Conservation (phyloP, 2,888 invertebrate species). For the Bellardia bayeri region DNA sequence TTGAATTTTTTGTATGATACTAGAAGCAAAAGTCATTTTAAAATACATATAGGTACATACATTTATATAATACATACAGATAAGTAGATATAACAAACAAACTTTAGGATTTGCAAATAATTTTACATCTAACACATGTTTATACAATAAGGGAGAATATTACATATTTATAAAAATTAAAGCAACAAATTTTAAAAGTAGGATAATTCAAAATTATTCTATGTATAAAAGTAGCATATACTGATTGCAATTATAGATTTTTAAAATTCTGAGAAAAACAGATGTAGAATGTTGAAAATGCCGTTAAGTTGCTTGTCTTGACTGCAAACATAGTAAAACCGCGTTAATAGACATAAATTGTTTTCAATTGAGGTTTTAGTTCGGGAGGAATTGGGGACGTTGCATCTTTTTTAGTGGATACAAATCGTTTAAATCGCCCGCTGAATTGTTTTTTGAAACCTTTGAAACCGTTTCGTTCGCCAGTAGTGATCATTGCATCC, state of each 20-base stretch:
- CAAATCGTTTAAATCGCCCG: constrained; percentile 93
- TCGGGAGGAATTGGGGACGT: constrained; percentile 94
- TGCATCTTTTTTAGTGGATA: constrained; percentile 93
- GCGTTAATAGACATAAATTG: constrained; percentile 91
- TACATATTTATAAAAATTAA: no score
- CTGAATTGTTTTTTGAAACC: constrained; percentile 94
- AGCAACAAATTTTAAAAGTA: no score
- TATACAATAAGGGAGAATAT: no score
- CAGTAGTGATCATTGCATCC: constrained; percentile 91
- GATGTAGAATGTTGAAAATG: neutral
- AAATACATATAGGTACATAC: constrained; percentile 24
- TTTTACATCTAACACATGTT: neutral
- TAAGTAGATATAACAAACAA: neutral
- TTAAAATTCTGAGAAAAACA: no score
- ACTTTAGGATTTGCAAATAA: constrained; percentile 1
- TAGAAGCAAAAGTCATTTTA: neutral
- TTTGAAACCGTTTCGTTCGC: constrained; percentile 90
- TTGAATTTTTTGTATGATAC: constrained; percentile 9
- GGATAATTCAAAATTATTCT: no score
- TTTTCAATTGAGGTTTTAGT: constrained; percentile 93
- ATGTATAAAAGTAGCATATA: no score
- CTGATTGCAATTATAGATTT: no score
- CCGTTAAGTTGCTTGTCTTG: neutral
- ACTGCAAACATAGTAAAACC: neutral
- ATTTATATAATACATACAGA: constrained; percentile 27